Evolutionary conservation across 2,797 vertebrate genomes (phyloP).

Genomic region (Numenius phaeopus): DNA sequence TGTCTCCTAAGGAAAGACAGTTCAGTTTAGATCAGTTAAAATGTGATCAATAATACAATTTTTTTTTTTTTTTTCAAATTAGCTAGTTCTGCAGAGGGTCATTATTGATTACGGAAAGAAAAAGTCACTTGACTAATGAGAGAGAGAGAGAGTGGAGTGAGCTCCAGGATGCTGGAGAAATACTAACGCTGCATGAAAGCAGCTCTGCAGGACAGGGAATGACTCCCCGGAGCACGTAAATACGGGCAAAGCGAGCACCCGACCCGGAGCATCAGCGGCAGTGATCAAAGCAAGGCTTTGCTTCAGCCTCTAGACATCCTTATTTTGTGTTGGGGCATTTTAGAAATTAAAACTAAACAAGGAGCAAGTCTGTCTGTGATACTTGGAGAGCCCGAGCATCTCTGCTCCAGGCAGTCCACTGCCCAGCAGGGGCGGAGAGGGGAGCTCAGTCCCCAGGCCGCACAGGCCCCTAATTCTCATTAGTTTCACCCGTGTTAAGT

Average conservation of each 20-base stretch:
- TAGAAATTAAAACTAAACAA: neutral
- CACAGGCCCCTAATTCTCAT: accelerated
- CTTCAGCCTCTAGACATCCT: neutral
- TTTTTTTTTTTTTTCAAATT: neutral
- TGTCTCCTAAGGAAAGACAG: neutral
- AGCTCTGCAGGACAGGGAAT: neutral
- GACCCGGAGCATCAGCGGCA: neutral
- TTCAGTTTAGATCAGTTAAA: neutral
- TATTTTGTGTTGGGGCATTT: neutral
- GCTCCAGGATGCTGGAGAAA: constrained; percentile 5
- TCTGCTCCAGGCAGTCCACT: accelerated
- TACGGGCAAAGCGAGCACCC: neutral
- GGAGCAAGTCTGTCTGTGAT: neutral
- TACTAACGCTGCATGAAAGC: neutral
- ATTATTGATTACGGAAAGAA: constrained; percentile 29
- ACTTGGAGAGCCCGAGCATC: neutral
- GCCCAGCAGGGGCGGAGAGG: neutral
- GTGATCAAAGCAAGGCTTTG: neutral
- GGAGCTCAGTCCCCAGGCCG: neutral
- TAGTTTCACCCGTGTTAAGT: neutral
- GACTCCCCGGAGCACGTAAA: neutral
- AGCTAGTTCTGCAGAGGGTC: constrained; percentile 9
- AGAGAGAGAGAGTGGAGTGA: neutral
- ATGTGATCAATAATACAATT: neutral
- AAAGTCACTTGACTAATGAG: constrained; percentile 27